Evolutionary conservation across 35 echinoderm and acorn worm species (phyloP).

Genomic region (Apostichopus californicus): DNA sequence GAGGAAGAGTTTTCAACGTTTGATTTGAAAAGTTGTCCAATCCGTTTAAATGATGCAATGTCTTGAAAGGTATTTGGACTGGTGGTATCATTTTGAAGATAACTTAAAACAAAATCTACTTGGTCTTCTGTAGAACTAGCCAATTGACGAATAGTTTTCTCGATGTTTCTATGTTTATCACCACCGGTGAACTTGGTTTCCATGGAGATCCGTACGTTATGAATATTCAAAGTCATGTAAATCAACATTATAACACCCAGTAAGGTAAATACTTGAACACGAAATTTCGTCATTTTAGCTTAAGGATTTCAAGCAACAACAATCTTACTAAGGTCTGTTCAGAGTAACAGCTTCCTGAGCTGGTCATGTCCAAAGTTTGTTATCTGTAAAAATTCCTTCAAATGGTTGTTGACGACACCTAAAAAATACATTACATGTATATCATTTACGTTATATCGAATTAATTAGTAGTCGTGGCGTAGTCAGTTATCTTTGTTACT

Average conservation of each 20-base stretch:
- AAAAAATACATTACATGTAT: too few species aligned
- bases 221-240: neutral
- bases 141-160: conserved; percentile 10
- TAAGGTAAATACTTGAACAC: neutral
- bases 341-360: too few species aligned
- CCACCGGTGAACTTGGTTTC: neutral
- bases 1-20: neutral
- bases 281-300: neutral
- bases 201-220: neutral
- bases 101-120: neutral
- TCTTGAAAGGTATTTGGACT: neutral
- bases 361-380: too few species aligned
- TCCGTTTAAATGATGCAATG: neutral
- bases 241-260: neutral
- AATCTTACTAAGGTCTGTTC: too few species aligned
- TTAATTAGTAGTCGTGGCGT: too few species aligned
- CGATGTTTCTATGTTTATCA: neutral
- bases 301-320: neutral
- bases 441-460: too few species aligned
- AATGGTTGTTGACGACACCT: too few species aligned
- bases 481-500: too few species aligned
- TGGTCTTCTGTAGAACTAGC: neutral
- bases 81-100: conserved; percentile 13
- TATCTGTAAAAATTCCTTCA: too few species aligned
- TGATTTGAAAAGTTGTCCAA: neutral